Conservation (phyloP, 2,113 vertebrate genomes). For the Malurus elegans region DNA sequence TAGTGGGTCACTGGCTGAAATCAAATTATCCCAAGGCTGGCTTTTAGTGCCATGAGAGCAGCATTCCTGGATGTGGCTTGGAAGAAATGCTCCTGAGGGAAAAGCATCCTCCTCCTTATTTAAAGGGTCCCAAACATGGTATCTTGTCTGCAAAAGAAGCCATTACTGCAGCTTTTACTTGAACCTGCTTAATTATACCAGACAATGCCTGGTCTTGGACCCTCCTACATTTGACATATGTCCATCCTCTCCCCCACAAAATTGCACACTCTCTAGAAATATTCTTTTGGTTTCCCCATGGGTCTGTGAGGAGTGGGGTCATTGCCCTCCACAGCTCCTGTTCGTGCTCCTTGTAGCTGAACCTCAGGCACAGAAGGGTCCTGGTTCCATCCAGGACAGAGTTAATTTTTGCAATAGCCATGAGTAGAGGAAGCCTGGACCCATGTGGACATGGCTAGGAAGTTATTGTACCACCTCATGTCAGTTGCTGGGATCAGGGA, state of each 20-base stretch:
- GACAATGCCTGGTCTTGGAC: not conserved
- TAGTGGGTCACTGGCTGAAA: not conserved
- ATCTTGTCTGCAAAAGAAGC: not conserved
- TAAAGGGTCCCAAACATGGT: rapidly evolving
- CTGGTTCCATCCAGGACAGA: not conserved
- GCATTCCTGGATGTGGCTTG: not conserved
- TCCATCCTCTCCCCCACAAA: not conserved
- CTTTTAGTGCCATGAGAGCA: not conserved
- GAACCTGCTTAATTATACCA: not conserved
- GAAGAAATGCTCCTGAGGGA: not conserved
- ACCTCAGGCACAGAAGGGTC: rapidly evolving
- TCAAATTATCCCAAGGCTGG: not conserved
- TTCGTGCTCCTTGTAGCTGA: not conserved
- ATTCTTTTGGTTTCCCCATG: not conserved
- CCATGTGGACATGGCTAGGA: not conserved
- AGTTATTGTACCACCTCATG: not conserved
- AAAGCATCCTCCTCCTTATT: not conserved
- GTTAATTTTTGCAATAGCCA: not conserved
- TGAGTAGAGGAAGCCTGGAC: not conserved
- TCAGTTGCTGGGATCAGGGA: not conserved
- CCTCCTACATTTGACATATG: not conserved
- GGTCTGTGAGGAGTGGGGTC: not conserved
- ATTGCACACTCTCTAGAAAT: not conserved
- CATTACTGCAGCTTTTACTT: not conserved
- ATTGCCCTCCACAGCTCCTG: not conserved